Conservation (phyloP, 1,140 invertebrate genomes). For the Anthonomus grandis region DNA sequence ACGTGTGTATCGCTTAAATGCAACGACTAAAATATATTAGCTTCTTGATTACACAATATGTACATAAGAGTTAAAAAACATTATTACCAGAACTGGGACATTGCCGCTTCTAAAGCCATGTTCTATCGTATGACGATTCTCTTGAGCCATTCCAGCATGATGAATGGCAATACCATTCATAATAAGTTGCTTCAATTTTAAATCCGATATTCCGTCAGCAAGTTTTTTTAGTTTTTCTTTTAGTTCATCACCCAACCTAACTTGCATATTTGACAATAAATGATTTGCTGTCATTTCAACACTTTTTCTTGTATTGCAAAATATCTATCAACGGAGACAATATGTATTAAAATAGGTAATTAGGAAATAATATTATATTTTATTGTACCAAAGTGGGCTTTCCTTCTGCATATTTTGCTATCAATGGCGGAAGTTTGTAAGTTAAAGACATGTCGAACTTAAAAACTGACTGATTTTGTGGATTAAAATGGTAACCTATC, state of each 20-base stretch:
- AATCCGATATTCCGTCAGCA: slow-evolving; percentile 51
- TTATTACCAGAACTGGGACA: slow-evolving; percentile 60
- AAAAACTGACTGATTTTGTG: slow-evolving; percentile 57
- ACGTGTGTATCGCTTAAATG: too few species aligned
- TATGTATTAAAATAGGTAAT: too few species aligned
- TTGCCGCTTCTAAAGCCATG: slow-evolving; percentile 61
- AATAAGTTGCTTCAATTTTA: slow-evolving; percentile 51
- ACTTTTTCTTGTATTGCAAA: slow-evolving; percentile 75
- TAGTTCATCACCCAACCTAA: slow-evolving; percentile 55
- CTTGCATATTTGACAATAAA: slow-evolving; percentile 58
- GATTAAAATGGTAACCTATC: slow-evolving; percentile 60
- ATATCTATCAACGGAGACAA: slow-evolving; percentile 59
- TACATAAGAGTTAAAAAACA: too few species aligned
- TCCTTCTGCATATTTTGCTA: slow-evolving; percentile 66
- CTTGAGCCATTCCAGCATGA: slow-evolving; percentile 68
- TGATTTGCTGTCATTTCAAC: slow-evolving; percentile 64
- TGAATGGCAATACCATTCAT: slow-evolving; percentile 68
- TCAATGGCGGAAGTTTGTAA: slow-evolving; percentile 68
- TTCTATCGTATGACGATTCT: slow-evolving; percentile 63
- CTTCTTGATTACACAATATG: too few species aligned
- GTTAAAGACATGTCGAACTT: slow-evolving; percentile 74
- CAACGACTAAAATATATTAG: too few species aligned
- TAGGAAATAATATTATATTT: slow-evolving; percentile 1
- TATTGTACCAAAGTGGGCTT: slow-evolving; percentile 69
- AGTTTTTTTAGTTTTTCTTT: slow-evolving; percentile 52